These are phyloP conservation scores for Hystrix cristata DNA, from an alignment of 2,113 vertebrate species.

Conservation along the genomic window DNA sequence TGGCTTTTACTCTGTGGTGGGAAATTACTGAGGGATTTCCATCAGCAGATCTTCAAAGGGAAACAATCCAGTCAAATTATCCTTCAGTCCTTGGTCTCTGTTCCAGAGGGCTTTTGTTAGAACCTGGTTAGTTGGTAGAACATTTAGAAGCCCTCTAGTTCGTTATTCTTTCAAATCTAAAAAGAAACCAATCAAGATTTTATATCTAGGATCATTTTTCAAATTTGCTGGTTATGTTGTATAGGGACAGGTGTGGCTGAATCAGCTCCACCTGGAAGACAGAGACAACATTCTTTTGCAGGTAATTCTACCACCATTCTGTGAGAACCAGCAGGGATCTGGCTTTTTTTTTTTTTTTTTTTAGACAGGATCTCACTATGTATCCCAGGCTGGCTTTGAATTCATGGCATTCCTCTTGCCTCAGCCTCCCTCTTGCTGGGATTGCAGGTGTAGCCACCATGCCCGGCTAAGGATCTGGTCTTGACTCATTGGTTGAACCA, in stretches of 20 bases:
- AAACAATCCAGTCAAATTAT: not conserved
- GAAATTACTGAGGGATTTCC: not conserved
- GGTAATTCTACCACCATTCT: not conserved
- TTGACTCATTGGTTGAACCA: not conserved
- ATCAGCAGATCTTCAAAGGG: not conserved
- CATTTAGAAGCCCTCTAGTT: not conserved
- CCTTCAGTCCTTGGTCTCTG: not conserved
- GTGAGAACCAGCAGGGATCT: not conserved
- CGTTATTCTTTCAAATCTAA: not conserved
- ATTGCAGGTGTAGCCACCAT: not conserved
- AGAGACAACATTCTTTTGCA: not conserved
- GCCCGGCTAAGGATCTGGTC: not conserved
- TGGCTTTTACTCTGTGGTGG: not conserved
- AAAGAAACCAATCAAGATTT: not conserved
- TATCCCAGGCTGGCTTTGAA: not conserved
- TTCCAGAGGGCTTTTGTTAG: not conserved
- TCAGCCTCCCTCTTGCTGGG: not conserved
- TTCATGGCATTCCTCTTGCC: not conserved
- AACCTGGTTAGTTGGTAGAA: not conserved
- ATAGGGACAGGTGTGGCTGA: not conserved
- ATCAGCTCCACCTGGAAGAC: not conserved
- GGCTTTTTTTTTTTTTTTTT: not conserved
- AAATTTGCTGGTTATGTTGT: not conserved
- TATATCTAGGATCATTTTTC: not conserved
- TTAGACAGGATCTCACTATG: not conserved